Evolutionary conservation across 2,888 invertebrate genomes (phyloP).

Genomic region (Xylota segnis): DNA sequence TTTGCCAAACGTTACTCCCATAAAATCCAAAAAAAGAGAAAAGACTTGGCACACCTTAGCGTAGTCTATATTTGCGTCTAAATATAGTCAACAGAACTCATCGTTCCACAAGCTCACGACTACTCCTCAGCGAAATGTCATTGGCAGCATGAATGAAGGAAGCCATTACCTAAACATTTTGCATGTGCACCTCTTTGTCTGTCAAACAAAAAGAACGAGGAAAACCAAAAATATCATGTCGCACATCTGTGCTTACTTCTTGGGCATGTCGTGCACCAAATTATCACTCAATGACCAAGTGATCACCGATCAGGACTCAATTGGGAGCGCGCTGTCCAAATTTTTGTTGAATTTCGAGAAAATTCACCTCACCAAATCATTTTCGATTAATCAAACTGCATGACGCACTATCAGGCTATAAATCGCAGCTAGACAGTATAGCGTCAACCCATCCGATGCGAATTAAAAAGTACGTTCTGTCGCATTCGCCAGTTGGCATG

Average conservation of each 20-base stretch:
- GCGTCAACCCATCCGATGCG: conserved; percentile 31
- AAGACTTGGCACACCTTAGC: conserved; percentile 30
- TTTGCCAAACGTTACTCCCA: not conserved
- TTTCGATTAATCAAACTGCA: conserved; percentile 11
- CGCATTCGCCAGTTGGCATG: conserved; percentile 29
- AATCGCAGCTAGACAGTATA: conserved; percentile 48
- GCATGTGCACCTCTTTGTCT: conserved; percentile 44
- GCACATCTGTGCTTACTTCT: conserved; percentile 39
- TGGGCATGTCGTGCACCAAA: conserved; percentile 20
- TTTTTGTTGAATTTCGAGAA: not conserved
- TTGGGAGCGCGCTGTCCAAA: conserved; percentile 10
- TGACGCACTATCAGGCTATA: conserved; percentile 6
- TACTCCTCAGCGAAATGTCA: conserved; percentile 9
- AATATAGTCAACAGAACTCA: conserved; percentile 13
- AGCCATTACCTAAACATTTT: conserved; percentile 21
- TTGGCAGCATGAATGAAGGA: conserved; percentile 15
- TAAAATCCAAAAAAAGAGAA: conserved; percentile 17
- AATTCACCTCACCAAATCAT: not conserved
- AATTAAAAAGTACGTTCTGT: conserved; percentile 15
- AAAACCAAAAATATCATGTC: conserved; percentile 14
- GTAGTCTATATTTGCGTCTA: not conserved
- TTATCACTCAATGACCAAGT: conserved; percentile 65
- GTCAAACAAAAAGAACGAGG: not conserved
- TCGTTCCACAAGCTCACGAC: conserved; percentile 28
- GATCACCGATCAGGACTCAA: conserved; percentile 60